These are phyloP conservation scores for Anthopleura sola DNA, from an alignment of 64 coral and sea anemone species.

Conservation along the genomic window DNA sequence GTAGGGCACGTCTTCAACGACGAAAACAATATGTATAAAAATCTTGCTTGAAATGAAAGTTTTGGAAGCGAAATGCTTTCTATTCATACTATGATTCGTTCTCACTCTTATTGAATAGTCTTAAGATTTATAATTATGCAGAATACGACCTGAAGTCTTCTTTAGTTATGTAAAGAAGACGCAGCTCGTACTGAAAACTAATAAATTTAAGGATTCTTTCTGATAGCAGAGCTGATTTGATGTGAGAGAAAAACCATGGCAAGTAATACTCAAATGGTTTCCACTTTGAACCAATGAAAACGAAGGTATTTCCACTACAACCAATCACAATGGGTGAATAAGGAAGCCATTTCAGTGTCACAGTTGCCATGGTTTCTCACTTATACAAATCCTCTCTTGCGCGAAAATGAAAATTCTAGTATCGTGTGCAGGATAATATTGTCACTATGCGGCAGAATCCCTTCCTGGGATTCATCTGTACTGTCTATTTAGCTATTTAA, in stretches of 20 bases:
- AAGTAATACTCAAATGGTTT: neutral
- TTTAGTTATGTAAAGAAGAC: no score
- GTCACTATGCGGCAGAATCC: neutral
- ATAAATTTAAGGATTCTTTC: neutral
- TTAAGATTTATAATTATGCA: no score
- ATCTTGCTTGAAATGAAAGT: neutral
- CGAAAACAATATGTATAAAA: neutral
- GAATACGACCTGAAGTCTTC: no score
- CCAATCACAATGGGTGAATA: neutral
- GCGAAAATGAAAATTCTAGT: neutral
- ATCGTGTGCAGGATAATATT: neutral
- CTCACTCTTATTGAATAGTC: neutral
- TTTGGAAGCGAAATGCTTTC: neutral
- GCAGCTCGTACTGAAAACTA: neutral
- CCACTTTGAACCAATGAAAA: neutral
- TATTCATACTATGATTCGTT: neutral
- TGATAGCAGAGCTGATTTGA: neutral
- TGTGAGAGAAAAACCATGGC: neutral
- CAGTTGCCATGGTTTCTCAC: neutral
- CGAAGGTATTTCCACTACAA: neutral
- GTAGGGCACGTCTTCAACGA: neutral
- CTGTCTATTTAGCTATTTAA: neutral
- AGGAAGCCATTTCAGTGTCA: neutral
- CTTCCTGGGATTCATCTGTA: neutral
- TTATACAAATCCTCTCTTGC: neutral